These are phyloP conservation scores for Poeciliopsis retropinna DNA, from an alignment of 2,113 vertebrate species.

Conservation along the genomic window DNA sequence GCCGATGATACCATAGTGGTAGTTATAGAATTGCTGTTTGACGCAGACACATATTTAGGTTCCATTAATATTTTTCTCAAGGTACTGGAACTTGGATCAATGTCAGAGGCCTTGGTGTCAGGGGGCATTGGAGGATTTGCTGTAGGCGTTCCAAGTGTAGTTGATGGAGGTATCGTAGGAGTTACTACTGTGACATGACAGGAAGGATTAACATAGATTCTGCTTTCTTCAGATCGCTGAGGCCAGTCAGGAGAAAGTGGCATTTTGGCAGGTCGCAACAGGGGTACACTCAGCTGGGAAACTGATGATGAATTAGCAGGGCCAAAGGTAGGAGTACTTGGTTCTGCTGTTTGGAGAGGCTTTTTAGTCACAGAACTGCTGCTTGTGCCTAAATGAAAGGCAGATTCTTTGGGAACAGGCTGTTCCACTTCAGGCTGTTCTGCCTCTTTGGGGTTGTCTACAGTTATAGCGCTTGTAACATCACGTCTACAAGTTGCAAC, in stretches of 20 bases:
- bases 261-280: slow-evolving; percentile 65
- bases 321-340: slow-evolving; percentile 52
- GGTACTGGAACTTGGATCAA: slow-evolving; percentile 93
- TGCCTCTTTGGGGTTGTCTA: slow-evolving; percentile 81
- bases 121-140: slow-evolving; percentile 84
- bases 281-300: slow-evolving; percentile 74
- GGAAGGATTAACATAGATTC: slow-evolving; percentile 79
- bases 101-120: slow-evolving; percentile 94
- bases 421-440: slow-evolving; percentile 82
- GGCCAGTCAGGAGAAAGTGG: slow-evolving; percentile 86
- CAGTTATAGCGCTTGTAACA: slow-evolving; percentile 73
- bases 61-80: slow-evolving; percentile 98
- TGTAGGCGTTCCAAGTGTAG: slow-evolving; percentile 66
- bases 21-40: slow-evolving; percentile 77
- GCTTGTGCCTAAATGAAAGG: slow-evolving; percentile 75
- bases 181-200: slow-evolving; percentile 82
- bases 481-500: slow-evolving; percentile 80
- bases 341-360: slow-evolving; percentile 50
- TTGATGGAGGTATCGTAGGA: slow-evolving; percentile 59
- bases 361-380: slow-evolving; percentile 70
- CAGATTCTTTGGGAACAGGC: slow-evolving; percentile 83
- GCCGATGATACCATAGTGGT: slow-evolving; percentile 86
- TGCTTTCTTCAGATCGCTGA: slow-evolving; percentile 87
- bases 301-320: slow-evolving; percentile 50
- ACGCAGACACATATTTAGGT: slow-evolving; percentile 92